Evolutionary conservation across 2,113 vertebrate species (phyloP), one percentile per base, ranked within the genome.

Genomic region (Siniperca chuatsi): DNA sequence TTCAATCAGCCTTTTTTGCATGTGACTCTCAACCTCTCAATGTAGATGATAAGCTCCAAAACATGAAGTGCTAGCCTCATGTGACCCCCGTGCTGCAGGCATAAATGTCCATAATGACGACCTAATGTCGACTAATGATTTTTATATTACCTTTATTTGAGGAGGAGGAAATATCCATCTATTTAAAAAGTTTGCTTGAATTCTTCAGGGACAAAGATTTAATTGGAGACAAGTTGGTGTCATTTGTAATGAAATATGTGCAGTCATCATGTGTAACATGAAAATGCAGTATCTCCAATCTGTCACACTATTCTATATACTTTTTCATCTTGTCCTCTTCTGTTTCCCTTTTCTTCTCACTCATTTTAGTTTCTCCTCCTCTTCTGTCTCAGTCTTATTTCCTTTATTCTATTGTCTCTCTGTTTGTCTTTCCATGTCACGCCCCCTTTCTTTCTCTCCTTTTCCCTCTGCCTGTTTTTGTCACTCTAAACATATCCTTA

Each of bases 401-500:
- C 29, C 46, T 76, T 74, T 78, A 74, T 79, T 70, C 50, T 79
- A 21, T 60, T 76, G 33, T 64, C 60, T 64, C 52, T 71, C 55
- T 69, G 46, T 78, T 25, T 20, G 4, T 29, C 16, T 79, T 37
- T 52, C 29, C 42, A 12, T 2, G 0, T 50, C 35, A 65, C 10
- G 8, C 35, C 29, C 15, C 29, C 37, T 62, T 16, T 7, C 55
- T 29, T 21, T 75, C 66, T 68, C 37, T 40, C 44, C 6, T 16
- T 25, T 55, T 55, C 48, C 21, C 46, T 33, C 52, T 23, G 46
- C 81, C 81, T 50, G 40, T 77, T 57, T 86, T 44, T 66, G 71
- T 83, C 61, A 4, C 50, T 86, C 78, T 52, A 81, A 87, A 89
- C 40, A 52, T 66, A 68, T 82, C 84, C 79, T 62, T 76, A n/a